Conservation (phyloP, 1,140 invertebrate genomes). For the Mesaphorura yosii region DNA sequence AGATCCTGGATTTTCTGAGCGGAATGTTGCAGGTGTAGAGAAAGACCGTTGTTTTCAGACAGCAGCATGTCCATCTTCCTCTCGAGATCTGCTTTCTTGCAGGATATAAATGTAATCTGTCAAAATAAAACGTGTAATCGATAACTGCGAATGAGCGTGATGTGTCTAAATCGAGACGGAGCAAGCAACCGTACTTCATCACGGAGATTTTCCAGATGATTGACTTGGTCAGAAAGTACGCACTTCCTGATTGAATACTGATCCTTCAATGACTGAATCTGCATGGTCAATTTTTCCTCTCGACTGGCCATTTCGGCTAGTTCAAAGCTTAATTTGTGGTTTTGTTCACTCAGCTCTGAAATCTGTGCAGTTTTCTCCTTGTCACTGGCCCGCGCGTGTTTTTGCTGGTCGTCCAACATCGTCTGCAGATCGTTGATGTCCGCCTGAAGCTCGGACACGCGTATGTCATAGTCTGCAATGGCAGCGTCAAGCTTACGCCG, state of each 20-base stretch:
- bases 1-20: conserved; percentile 72
- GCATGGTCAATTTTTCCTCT: conserved; percentile 64
- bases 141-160: too few relatives aligned
- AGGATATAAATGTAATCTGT: conserved; percentile 64
- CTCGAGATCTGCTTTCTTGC: conserved; percentile 74
- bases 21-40: conserved; percentile 70
- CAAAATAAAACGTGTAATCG: too few relatives aligned
- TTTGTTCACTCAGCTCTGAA: conserved; percentile 77
- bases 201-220: conserved; percentile 71
- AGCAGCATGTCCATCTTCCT: conserved; percentile 57
- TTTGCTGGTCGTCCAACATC: conserved; percentile 48
- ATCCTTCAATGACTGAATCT: conserved; percentile 68
- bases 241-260: conserved; percentile 69
- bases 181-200: conserved; percentile 53
- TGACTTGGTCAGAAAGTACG: conserved; percentile 70
- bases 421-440: conserved; percentile 62
- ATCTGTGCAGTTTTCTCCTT: conserved; percentile 67
- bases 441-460: conserved; percentile 69
- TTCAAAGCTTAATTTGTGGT: conserved; percentile 72
- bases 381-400: conserved; percentile 55
- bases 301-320: conserved; percentile 54
- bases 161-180: neutral
- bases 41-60: conserved; percentile 64
- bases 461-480: conserved; percentile 79
- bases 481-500: conserved; percentile 67